These are phyloP conservation scores for Campylomormyrus tamandua DNA, from an alignment of 2,113 vertebrate species.

Conservation along the genomic window DNA sequence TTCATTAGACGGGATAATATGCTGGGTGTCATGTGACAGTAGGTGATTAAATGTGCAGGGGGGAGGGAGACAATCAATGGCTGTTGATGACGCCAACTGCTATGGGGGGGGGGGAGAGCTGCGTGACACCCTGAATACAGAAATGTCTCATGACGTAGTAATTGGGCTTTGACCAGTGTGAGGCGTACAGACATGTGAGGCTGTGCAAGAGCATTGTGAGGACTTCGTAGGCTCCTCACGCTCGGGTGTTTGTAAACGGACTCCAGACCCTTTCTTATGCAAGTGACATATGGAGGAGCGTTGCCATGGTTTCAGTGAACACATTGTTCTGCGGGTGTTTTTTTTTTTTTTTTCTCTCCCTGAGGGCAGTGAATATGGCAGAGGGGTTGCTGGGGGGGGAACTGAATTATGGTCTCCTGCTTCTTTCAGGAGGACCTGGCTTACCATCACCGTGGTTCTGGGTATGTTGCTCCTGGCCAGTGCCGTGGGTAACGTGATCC, in stretches of 20 bases:
- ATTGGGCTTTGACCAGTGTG: background rate
- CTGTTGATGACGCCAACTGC: background rate
- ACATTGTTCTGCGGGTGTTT: conserved; percentile 22
- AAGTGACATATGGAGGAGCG: conserved; percentile 38
- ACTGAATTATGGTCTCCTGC: background rate
- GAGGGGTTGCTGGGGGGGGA: background rate
- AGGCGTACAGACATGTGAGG: background rate
- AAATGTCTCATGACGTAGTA: background rate
- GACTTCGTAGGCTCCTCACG: background rate
- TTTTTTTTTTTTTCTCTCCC: background rate
- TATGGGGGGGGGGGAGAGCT: background rate
- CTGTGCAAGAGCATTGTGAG: background rate
- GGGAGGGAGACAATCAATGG: background rate
- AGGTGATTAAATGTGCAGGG: background rate
- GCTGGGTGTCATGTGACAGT: background rate
- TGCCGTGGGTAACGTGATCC: conserved; percentile 43
- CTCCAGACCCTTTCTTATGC: conserved; percentile 42
- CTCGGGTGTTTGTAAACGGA: background rate
- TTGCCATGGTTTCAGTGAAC: conserved; percentile 39
- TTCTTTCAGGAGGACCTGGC: conserved; percentile 53
- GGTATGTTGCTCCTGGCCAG: conserved; percentile 46
- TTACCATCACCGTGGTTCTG: conserved; percentile 42
- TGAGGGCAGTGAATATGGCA: conserved; percentile 9
- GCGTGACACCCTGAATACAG: background rate
- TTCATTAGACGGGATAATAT: background rate